These are phyloP conservation scores for Falco cherrug DNA, from an alignment of 2,797 vertebrate genomes.

Conservation along the genomic window DNA sequence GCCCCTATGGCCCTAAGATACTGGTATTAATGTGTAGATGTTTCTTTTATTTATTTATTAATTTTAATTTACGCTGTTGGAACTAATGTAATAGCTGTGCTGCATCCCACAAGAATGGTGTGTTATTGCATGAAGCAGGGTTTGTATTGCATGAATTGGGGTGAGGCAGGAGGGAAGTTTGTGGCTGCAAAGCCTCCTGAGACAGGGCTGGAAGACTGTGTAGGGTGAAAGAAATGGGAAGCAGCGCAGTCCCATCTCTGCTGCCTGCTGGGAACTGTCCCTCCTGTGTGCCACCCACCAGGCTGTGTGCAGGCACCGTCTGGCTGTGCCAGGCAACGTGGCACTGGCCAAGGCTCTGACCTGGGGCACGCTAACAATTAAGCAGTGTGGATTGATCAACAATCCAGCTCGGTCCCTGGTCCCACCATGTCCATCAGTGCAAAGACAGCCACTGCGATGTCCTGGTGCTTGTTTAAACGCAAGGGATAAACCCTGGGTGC, in stretches of 20 bases:
- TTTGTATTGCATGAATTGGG: background rate
- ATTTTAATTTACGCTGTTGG: background rate
- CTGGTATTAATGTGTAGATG: background rate
- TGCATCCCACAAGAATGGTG: background rate
- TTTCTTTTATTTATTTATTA: background rate
- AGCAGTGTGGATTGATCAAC: background rate
- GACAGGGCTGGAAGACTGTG: background rate
- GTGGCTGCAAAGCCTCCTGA: background rate
- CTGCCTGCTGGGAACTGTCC: background rate
- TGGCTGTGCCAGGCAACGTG: background rate
- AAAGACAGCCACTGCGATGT: background rate
- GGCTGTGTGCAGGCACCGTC: background rate
- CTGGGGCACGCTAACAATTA: background rate
- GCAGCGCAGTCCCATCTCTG: background rate
- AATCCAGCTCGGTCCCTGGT: background rate
- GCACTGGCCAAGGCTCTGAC: background rate
- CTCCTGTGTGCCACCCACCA: accelerated
- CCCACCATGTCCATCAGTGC: background rate
- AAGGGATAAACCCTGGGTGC: background rate
- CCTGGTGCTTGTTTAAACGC: background rate
- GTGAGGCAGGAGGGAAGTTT: background rate
- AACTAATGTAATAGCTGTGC: background rate
- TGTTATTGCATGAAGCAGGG: background rate
- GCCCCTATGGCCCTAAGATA: background rate
- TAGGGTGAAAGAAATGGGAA: background rate